Evolutionary conservation across 2,113 vertebrate genomes (phyloP).

Genomic region (Hepsetus odoe): DNA sequence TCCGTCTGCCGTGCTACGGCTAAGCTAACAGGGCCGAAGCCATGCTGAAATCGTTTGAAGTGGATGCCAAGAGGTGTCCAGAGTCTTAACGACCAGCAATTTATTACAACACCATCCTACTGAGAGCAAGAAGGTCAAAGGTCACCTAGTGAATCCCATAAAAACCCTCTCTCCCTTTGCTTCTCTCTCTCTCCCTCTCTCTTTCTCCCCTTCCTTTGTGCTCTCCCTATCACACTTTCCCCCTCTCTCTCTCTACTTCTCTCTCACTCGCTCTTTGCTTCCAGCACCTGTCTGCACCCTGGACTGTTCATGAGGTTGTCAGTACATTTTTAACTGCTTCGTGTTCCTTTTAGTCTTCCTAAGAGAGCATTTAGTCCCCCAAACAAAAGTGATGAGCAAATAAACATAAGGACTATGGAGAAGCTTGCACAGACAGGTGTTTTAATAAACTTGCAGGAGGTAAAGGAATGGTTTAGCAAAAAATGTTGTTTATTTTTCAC

Average conservation of each 20-base stretch:
- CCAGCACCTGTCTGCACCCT: conserved; percentile 78
- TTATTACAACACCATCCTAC: conserved; percentile 72
- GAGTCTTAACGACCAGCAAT: conserved; percentile 75
- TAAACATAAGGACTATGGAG: no score
- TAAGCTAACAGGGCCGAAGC: conserved; percentile 74
- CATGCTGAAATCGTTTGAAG: conserved; percentile 70
- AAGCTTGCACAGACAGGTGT: no score
- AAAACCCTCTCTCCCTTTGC: conserved; percentile 45
- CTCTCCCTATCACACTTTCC: conserved; percentile 41
- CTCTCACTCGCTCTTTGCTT: conserved; percentile 31
- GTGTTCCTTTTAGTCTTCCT: conserved; percentile 62
- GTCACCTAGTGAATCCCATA: conserved; percentile 65
- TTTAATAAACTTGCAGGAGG: no score
- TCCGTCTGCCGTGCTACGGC: conserved; percentile 66
- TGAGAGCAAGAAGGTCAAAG: conserved; percentile 67
- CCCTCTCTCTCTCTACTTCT: conserved; percentile 25
- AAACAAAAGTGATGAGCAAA: no score
- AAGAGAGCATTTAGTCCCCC: no score
- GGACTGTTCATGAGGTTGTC: conserved; percentile 67
- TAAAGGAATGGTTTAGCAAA: no score
- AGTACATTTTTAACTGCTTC: conserved; percentile 70
- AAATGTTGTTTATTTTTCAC: no score
- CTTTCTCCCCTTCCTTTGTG: conserved; percentile 26
- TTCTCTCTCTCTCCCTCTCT: conserved; percentile 38
- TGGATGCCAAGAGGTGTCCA: conserved; percentile 73